Evolutionary conservation across 1,140 invertebrate species (phyloP).

Genomic region (Monochamus saltuarius): DNA sequence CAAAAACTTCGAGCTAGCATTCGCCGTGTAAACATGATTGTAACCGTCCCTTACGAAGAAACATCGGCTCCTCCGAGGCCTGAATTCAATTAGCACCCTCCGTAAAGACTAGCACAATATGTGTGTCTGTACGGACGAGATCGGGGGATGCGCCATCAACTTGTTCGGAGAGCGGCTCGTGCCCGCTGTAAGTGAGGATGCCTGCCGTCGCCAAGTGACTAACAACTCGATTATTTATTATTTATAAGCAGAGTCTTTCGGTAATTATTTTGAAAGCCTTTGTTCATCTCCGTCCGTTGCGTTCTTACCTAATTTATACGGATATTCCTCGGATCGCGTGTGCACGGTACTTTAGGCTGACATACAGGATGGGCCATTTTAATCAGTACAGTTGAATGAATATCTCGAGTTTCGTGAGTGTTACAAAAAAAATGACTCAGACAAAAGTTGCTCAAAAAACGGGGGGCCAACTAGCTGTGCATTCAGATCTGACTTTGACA

Average conservation of each 20-base stretch:
- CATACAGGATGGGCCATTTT: too few species aligned
- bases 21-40: too few species aligned
- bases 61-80: too few species aligned
- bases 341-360: not conserved
- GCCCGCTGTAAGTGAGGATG: constrained; percentile 9
- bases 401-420: too few species aligned
- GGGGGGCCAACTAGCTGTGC: too few species aligned
- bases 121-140: constrained; percentile 19
- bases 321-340: constrained; percentile 16
- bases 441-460: too few species aligned
- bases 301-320: constrained; percentile 39
- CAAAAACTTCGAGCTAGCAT: too few species aligned
- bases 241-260: constrained; percentile 39
- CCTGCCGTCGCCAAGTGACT: constrained; percentile 38
- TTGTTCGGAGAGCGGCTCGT: constrained; percentile 10
- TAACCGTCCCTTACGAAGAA: too few species aligned
- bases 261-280: constrained; percentile 44
- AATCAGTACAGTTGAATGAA: too few species aligned
- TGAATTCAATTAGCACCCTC: constrained; percentile 27
- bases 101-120: constrained; percentile 24
- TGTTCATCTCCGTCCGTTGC: constrained; percentile 32
- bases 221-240: constrained; percentile 42
- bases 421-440: too few species aligned
- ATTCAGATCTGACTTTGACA: too few species aligned
- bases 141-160: constrained; percentile 13